Base-by-base conservation (phyloP, 2,797 vertebrate species). In the Falco rusticolus region DNA sequence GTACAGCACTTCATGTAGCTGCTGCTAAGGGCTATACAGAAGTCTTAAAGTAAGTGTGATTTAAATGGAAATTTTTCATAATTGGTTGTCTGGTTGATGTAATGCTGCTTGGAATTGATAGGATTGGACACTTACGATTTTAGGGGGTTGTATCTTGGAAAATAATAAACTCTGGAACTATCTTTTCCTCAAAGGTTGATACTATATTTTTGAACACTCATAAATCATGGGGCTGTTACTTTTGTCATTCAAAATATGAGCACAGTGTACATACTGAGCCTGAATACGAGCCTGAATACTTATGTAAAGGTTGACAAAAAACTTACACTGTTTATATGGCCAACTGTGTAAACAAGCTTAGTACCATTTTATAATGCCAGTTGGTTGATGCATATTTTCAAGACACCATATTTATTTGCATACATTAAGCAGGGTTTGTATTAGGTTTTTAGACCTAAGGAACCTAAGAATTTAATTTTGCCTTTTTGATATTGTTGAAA, bases 1-100 rank as follows among this genome's bases (percentile, higher is more conserved):
- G 99, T 29, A 99, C 99, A 53, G 99, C 99, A 5, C 99, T 99
- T 87, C 99, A 99, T 7, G 99, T 99, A 31, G 99, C 99, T 48
- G 99, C 99, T 34, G 99, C 99, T 13, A 99, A 99, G 97, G 99
- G 99, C 93, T 99, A 99, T 95, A 98, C 99, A 3, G 99, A 99
- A 98, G 99, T 99, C 98, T 99, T 99, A 99, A 99, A 99, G 99
- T 99, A 98, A 98, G 99, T 96, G n/a, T 50, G 85, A 7, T 94
- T 95, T 69, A 80, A 69, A 71, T 24, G 47, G 29, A 34, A 16
- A 13, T 75, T 87, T 87, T 75, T 47, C 11, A 0, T 77, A 10
- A 60, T 78, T 71, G n/a, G 4, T 80, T 54, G 5, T 34, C n/a
- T 48, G 15, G 6, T 24, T 89, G n/a, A 34, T 76, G 8, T 77